These are phyloP conservation scores for Drosophila merina DNA, from an alignment of 2,888 invertebrate species.

Conservation along the genomic window DNA sequence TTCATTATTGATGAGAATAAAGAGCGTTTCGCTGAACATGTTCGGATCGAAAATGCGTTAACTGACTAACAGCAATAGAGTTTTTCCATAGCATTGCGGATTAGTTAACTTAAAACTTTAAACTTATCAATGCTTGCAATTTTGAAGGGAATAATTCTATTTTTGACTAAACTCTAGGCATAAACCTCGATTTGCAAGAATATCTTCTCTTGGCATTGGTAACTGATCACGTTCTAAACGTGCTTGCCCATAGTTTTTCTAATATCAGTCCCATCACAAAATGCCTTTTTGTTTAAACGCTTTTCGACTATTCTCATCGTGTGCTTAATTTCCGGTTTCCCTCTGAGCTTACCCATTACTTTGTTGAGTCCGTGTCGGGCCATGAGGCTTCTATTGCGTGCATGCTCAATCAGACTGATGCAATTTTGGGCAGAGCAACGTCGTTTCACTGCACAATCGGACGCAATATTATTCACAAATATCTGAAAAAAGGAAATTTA, in stretches of 20 bases:
- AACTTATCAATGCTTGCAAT: neutral
- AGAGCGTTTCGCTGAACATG: constrained; percentile 41
- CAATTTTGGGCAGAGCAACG: constrained; percentile 93
- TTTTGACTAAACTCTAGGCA: no score
- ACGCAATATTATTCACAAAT: constrained; percentile 83
- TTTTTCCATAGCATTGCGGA: constrained; percentile 34
- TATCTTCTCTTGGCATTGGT: neutral
- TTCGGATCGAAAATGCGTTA: constrained; percentile 42
- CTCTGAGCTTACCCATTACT: constrained; percentile 80
- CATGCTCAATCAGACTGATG: constrained; percentile 91
- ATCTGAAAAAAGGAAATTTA: constrained; percentile 64
- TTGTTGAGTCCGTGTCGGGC: constrained; percentile 82
- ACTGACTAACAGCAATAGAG: constrained; percentile 40
- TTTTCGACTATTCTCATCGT: constrained; percentile 10
- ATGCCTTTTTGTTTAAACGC: neutral
- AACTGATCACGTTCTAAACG: neutral
- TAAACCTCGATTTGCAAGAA: neutral
- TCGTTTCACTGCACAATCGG: constrained; percentile 89
- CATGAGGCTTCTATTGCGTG: constrained; percentile 88
- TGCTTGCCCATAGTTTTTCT: no score
- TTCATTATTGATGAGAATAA: constrained; percentile 74
- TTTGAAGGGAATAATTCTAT: neutral
- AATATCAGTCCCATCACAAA: neutral
- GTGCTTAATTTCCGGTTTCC: constrained; percentile 52
- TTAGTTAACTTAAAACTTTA: constrained; percentile 41